phyloP scores from a whole-genome alignment of 2,888 invertebrate genomes.

The Idaea straminata region DNA sequence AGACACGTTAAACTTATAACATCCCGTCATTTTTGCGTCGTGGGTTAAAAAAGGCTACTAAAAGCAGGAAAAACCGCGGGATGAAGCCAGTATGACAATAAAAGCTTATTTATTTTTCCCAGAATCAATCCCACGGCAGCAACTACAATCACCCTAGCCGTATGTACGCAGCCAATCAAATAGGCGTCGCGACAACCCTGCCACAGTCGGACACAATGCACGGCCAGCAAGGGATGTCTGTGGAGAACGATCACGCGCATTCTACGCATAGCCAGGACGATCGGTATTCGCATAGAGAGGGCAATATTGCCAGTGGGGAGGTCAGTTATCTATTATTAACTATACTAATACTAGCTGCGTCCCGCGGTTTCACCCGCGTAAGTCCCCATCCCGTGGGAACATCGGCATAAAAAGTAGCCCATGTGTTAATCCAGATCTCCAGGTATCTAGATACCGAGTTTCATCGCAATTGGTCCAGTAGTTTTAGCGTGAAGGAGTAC shows the following conservation, averaged over 20 bases:
- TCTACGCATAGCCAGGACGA: slow-evolving; percentile 62
- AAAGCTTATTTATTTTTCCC: slow-evolving; percentile 19
- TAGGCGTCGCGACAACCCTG: slow-evolving; percentile 73
- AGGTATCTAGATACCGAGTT: too few species aligned
- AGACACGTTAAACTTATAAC: too few species aligned
- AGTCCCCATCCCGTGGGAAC: too few species aligned
- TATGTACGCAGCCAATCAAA: slow-evolving; percentile 71
- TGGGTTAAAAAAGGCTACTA: too few species aligned
- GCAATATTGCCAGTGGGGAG: slow-evolving; percentile 51
- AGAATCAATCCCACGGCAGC: slow-evolving; percentile 56
- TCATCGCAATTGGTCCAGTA: too few species aligned
- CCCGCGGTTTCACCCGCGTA: too few species aligned
- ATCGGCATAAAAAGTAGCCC: too few species aligned
- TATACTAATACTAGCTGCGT: too few species aligned
- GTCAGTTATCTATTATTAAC: slow-evolving; percentile 30
- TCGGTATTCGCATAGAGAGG: slow-evolving; percentile 49
- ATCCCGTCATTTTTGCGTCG: too few species aligned
- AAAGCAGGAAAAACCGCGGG: too few species aligned
- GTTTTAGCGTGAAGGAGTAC: too few species aligned
- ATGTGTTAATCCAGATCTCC: too few species aligned
- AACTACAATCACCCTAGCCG: slow-evolving; percentile 61
- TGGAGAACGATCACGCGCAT: slow-evolving; percentile 49
- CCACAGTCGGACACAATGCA: slow-evolving; percentile 59
- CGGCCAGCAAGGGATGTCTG: slow-evolving; percentile 39
- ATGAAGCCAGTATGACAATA: background rate